phyloP scores from a whole-genome alignment of 2,113 vertebrate species.

The Reinhardtius hippoglossoides region DNA sequence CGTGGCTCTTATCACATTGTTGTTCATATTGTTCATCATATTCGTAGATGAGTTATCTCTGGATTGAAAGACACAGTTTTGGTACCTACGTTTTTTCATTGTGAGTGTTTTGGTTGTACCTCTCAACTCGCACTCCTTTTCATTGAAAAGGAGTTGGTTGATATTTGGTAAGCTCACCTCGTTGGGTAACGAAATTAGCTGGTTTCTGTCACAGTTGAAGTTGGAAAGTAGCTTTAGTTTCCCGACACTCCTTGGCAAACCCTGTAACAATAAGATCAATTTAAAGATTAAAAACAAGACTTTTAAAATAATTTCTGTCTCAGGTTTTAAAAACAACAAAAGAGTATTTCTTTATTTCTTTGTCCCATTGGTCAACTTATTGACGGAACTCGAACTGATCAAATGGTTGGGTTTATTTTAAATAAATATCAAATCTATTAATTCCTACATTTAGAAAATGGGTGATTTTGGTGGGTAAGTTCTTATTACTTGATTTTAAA shows the following conservation, averaged over 20 bases:
- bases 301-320: background rate
- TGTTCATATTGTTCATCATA: background rate
- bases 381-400: background rate
- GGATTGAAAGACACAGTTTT: background rate
- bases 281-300: background rate
- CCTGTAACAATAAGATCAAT: conserved; percentile 68
- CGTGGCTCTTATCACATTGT: background rate
- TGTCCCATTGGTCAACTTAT: background rate
- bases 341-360: background rate
- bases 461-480: no score
- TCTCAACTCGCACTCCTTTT: background rate
- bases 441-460: background rate
- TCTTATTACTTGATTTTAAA: no score
- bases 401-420: background rate
- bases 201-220: conserved; percentile 97
- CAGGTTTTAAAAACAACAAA: background rate
- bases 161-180: conserved; percentile 83
- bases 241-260: conserved; percentile 93
- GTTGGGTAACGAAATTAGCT: conserved; percentile 91
- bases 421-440: background rate
- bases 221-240: conserved; percentile 95
- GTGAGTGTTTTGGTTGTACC: background rate
- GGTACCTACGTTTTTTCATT: no score
- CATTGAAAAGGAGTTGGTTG: background rate
- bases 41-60: background rate